Base-by-base conservation (phyloP, 2,888 invertebrate species). In the Drosophila nr. perissopoda region DNA sequence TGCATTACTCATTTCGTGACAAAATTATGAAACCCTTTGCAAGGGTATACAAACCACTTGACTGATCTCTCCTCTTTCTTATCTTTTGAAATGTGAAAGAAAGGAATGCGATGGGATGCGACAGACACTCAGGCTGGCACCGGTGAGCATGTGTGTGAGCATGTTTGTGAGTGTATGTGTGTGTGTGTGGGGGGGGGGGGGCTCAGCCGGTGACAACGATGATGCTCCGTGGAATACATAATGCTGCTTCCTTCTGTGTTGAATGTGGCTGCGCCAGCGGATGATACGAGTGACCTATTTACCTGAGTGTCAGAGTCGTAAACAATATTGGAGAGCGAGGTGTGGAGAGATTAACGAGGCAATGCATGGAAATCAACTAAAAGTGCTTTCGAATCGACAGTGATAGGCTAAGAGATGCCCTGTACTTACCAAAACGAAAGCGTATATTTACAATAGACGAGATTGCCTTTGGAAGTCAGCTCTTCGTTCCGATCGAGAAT, bases 281-380 rank as follows among this genome's bases (percentile, higher is more conserved):
- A 40, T 21, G 57, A 42, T 25, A 54, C 45, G 49, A 49, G 33
- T 70, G 69, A 70, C 66, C 76, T 64, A 68, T 70, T 77, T 77
- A 69, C 62, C 31, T 48, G 42, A 52, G 49, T 56, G 42, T 42
- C 57, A 57, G 42, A 57, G 57, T 60, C 61, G 73, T 48, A 73
- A 48, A 64, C 58, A 25, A 48, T 63, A 69, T 69, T 74, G 54
- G 34, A 57, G 42, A 42, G 31, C 31, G 29, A 42, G 42, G 45
- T 45, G 61, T 34, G 38, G 42, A 31, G 42, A 66, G 65, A 66
- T 66, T 60, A 66, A 53, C 42, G 60, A 34, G 53, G 53, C 53
- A 60, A 45, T 45, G 42, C 59, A 66, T 60, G 45, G 45, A 66
- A 45, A 29, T 29, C 57, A 42, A 57, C 21, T 57, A 16, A 42